phyloP scores from a whole-genome alignment of 2,113 vertebrate species.

The Tretioscincus oriximinensis region DNA sequence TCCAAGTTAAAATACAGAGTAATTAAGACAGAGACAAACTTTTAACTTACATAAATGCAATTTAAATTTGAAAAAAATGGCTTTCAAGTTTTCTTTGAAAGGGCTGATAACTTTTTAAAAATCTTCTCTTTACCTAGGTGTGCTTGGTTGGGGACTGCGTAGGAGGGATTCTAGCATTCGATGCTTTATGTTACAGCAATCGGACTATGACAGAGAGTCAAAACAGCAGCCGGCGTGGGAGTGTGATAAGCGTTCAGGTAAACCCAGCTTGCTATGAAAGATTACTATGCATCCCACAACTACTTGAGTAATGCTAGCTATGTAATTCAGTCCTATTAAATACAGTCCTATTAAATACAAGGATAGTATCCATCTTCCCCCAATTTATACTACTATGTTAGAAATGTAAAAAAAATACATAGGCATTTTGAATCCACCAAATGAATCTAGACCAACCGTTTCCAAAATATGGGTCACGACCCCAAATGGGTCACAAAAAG shows the following conservation, averaged over 20 bases:
- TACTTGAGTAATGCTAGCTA: background rate
- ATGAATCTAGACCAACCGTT: too few relatives aligned
- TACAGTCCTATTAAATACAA: background rate
- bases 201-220: conserved; percentile 88
- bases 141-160: conserved; percentile 97
- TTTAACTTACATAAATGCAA: background rate
- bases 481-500: too few relatives aligned
- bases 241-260: conserved; percentile 90
- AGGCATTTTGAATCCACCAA: background rate
- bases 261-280: background rate
- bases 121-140: conserved; percentile 75
- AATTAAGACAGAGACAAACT: too few relatives aligned
- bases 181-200: conserved; percentile 90
- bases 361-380: too few relatives aligned
- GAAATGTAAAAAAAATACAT: too few relatives aligned
- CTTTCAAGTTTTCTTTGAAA: background rate
- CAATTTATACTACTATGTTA: too few relatives aligned
- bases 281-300: rapidly evolving
- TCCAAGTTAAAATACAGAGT: too few relatives aligned
- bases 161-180: conserved; percentile 95
- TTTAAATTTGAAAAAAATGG: background rate
- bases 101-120: background rate
- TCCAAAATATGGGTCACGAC: too few relatives aligned
- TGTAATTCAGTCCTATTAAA: background rate
- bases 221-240: conserved; percentile 91